phyloP scores from a whole-genome alignment of 2,888 invertebrate species.

The Tinea trinotella region DNA sequence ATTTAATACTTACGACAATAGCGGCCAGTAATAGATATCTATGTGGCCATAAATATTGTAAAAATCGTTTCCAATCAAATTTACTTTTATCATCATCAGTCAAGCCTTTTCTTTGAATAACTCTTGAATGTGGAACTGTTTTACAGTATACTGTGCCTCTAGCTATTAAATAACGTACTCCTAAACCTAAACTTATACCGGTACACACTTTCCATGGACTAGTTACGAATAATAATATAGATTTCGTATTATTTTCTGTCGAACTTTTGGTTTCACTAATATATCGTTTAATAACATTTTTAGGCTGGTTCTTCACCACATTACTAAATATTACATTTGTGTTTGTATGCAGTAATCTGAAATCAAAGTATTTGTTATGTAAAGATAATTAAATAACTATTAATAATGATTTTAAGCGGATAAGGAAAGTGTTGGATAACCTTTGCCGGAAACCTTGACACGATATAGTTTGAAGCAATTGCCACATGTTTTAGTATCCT shows the following conservation, averaged over 20 bases:
- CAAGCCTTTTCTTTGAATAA: conserved; percentile 70
- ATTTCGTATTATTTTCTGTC: conserved; percentile 40
- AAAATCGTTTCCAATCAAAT: conserved; percentile 86
- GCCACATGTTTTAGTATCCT: conserved; percentile 42
- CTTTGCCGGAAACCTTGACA: conserved; percentile 46
- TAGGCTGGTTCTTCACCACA: conserved; percentile 44
- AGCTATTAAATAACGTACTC: conserved; percentile 40
- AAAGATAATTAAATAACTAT: not conserved
- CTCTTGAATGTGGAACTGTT: conserved; percentile 60
- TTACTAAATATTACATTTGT: conserved; percentile 40
- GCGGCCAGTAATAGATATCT: conserved; percentile 83
- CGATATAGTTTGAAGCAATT: conserved; percentile 47
- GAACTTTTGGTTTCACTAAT: conserved; percentile 39
- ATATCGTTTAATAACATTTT: conserved; percentile 39
- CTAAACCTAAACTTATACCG: conserved; percentile 57
- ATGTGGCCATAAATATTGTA: conserved; percentile 82
- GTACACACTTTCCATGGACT: conserved; percentile 62
- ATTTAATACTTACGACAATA: conserved; percentile 76
- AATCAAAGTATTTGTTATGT: conserved; percentile 28
- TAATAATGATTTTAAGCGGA: not conserved
- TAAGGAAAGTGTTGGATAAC: conserved; percentile 30
- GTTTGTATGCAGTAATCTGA: conserved; percentile 45
- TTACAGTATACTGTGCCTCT: conserved; percentile 78
- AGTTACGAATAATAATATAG: conserved; percentile 37
- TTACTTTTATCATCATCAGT: conserved; percentile 64